Evolutionary conservation across 2,113 vertebrate species (phyloP).

Genomic region (Podarcis raffonei): DNA sequence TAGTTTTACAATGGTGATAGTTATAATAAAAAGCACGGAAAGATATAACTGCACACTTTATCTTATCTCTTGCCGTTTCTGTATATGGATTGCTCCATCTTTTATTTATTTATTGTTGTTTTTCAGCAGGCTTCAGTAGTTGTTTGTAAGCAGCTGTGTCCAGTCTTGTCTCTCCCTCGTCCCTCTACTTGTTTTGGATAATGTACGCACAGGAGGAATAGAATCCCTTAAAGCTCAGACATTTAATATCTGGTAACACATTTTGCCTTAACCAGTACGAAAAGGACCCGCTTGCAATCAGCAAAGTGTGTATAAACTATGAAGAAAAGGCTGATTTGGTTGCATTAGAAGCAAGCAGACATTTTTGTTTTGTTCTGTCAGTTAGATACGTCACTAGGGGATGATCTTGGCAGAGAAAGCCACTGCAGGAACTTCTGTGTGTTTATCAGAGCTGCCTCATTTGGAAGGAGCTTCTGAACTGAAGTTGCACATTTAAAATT

Average conservation of each 20-base stretch:
- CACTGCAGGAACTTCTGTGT: background rate
- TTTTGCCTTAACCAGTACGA: constrained; percentile 60
- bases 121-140: constrained; percentile 15
- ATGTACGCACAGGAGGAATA: constrained; percentile 35
- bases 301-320: background rate
- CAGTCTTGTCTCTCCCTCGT: constrained; percentile 17
- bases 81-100: background rate
- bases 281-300: constrained; percentile 13
- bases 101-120: constrained; percentile 1
- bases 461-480: background rate
- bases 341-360: background rate
- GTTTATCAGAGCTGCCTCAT: background rate
- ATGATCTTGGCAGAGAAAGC: background rate
- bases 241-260: constrained; percentile 72
- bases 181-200: background rate
- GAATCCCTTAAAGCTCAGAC: constrained; percentile 58
- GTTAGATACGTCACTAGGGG: background rate
- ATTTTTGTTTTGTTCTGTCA: background rate
- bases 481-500: background rate
- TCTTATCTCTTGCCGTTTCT: background rate
- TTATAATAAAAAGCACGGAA: background rate
- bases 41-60: background rate
- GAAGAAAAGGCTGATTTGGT: constrained; percentile 8
- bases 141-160: background rate
- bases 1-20: background rate